Evolutionary conservation across 2,797 vertebrate species (phyloP).

Genomic region (Diplodus sargus): DNA sequence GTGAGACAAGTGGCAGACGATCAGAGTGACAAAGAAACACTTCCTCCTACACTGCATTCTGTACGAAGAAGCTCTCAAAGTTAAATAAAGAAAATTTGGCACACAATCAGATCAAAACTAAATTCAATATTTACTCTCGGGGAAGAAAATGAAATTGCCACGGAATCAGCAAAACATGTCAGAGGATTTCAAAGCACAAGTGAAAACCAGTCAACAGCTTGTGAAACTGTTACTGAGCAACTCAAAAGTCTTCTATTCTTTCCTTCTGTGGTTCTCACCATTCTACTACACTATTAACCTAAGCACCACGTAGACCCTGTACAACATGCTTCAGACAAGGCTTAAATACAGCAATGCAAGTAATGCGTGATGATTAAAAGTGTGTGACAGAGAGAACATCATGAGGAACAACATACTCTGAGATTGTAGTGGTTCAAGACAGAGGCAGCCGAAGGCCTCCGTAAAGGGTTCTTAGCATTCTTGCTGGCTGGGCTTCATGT

Average conservation of each 20-base stretch:
- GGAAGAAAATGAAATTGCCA: neutral
- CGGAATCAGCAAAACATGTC: neutral
- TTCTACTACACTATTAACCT: neutral
- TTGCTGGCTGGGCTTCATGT: no score
- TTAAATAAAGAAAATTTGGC: neutral
- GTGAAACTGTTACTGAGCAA: neutral
- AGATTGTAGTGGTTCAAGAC: no score
- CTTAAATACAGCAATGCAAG: neutral
- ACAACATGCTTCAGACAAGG: neutral
- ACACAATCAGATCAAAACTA: neutral
- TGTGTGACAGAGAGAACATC: no score
- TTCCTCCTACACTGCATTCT: neutral
- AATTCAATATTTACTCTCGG: neutral
- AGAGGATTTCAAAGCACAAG: neutral
- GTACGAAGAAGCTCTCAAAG: neutral
- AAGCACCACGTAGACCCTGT: neutral
- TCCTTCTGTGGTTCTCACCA: neutral
- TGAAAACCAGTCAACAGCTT: neutral
- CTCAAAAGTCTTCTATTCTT: neutral
- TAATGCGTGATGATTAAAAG: neutral
- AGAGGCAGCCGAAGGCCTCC: neutral
- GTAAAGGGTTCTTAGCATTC: no score
- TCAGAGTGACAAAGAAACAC: neutral
- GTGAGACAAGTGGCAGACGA: neutral
- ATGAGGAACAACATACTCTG: no score